Base-by-base conservation (phyloP, 2,113 vertebrate species). In the Takifugu bimaculatus region DNA sequence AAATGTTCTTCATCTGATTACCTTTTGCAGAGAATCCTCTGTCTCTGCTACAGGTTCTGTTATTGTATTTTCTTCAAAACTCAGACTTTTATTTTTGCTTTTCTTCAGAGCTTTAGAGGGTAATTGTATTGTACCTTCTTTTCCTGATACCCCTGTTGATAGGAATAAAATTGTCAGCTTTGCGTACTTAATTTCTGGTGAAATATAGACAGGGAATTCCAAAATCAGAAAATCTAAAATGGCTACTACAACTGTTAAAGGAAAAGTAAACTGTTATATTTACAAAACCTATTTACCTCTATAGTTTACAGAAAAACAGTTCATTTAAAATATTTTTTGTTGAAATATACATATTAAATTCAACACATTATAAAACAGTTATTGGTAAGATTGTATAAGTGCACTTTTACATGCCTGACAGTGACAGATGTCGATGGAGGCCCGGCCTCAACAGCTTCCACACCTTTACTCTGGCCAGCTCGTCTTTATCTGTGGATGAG, bases 361-460 rank as follows among this genome's bases (percentile, higher is more conserved):
- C 5, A 32, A 32, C 7, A 32, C 29, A 32, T 32, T 32, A 32
- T 6, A 32, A 32, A 32, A 32, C 3, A 35, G 32, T 47, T 6
- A 47, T 47, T n/a, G 6, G 3, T 48, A 39, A 56, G 35, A 35
- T 35, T 26, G 20, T 47, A 50, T 26, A 50, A 14, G 11, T 58
- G 57, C 56, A 1, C 39, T 26, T 42, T 13, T 66, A 83, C 83
- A 63, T 79, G 79, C 88, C 90, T 79, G 89, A 66, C 15, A 88
- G 74, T 0, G 78, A 57, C 68, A 75, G 68, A 29, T 87, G 85
- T 25, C 73, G 80, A 28, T 79, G 73, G 54, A 89, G 66, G 4
- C 74, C 79, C 2, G 90, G 90, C 54, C 68, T 83, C 9, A 89
- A 49, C 50, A 91, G 82, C 53, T 83, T 91, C 88, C 89, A 91